phyloP scores from a whole-genome alignment of 2,888 invertebrate species.

The Callimorpha dominula region DNA sequence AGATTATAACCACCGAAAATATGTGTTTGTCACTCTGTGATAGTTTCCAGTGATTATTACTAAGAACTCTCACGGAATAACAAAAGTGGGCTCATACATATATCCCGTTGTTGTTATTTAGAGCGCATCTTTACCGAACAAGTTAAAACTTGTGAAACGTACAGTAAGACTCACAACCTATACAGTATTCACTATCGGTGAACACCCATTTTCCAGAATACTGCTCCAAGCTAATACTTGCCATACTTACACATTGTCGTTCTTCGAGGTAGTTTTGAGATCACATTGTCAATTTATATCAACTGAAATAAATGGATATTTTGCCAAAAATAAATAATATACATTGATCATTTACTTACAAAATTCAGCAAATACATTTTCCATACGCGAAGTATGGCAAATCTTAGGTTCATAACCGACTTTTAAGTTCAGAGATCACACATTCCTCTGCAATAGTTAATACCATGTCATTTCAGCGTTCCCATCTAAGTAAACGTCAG shows the following conservation, averaged over 20 bases:
- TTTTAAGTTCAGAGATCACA: constrained; percentile 19
- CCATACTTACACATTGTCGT: constrained; percentile 37
- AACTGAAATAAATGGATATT: neutral
- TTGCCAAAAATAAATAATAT: constrained; percentile 12
- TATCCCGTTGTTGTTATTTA: neutral
- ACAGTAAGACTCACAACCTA: constrained; percentile 30
- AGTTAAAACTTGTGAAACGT: constrained; percentile 9
- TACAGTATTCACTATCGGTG: constrained; percentile 9
- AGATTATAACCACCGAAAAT: neutral
- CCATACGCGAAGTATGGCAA: constrained; percentile 41
- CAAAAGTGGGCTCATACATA: neutral
- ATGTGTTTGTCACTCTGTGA: neutral
- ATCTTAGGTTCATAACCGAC: constrained; percentile 39
- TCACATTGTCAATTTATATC: constrained; percentile 23
- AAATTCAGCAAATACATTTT: constrained; percentile 4
- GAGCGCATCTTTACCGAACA: neutral
- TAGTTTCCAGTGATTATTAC: neutral
- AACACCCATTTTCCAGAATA: constrained; percentile 44
- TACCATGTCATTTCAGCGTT: neutral
- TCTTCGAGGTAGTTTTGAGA: constrained; percentile 38
- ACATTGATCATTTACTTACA: constrained; percentile 1
- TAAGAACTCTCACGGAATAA: neutral
- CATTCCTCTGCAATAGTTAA: constrained; percentile 21
- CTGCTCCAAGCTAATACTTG: constrained; percentile 49
- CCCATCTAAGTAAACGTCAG: constrained; percentile 16